Conservation (phyloP, 2,888 invertebrate genomes). For the Theristus sp. region DNA sequence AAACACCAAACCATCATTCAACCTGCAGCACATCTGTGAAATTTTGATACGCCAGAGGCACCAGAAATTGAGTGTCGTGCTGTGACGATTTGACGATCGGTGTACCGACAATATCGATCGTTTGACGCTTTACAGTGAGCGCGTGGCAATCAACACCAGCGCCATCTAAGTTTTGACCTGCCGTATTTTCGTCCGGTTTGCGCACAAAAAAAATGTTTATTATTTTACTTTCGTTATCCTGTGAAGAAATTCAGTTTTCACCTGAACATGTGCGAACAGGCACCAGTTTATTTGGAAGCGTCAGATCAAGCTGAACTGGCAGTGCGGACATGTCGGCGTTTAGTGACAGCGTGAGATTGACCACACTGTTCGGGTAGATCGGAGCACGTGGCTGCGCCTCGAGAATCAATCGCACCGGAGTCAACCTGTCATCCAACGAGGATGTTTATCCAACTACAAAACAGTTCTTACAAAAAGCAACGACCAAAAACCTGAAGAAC, state of each 20-base stretch:
- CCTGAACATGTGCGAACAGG: not conserved
- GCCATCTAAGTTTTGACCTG: not conserved
- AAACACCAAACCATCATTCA: no score
- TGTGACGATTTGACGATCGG: not conserved
- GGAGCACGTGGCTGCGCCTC: not conserved
- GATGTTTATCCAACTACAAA: no score
- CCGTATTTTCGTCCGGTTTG: no score
- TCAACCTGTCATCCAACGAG: no score
- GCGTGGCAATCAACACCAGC: not conserved
- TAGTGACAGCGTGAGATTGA: not conserved
- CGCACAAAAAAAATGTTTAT: no score
- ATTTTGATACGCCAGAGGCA: not conserved
- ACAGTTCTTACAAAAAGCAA: no score
- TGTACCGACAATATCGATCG: not conserved
- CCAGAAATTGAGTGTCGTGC: not conserved
- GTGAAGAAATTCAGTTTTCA: no score
- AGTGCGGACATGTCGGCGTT: not conserved
- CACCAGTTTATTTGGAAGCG: not conserved
- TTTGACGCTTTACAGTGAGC: not conserved
- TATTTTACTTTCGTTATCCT: no score
- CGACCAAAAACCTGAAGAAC: not conserved
- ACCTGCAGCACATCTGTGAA: not conserved
- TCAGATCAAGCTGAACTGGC: not conserved
- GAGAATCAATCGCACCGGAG: no score
- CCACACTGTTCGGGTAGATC: not conserved